Conservation (phyloP, 2,888 invertebrate genomes). For the Pemphredon lugubris region DNA sequence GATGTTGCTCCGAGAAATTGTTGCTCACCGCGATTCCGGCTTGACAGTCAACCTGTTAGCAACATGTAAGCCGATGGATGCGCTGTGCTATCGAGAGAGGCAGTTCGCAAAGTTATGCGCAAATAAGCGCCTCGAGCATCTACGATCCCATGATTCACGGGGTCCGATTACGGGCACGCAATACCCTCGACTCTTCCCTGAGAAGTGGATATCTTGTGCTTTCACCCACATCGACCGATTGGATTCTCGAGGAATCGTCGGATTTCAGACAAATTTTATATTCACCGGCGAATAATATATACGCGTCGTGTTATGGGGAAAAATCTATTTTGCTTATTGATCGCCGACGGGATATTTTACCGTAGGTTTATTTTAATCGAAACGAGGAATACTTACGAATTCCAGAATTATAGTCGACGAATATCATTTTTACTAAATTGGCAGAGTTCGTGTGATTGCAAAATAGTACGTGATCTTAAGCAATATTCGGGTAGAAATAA, state of each 20-base stretch:
- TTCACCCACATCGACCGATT: slow-evolving; percentile 54
- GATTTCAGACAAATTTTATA: slow-evolving; percentile 45
- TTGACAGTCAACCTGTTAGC: slow-evolving; percentile 41
- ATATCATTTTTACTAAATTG: no score
- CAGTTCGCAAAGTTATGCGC: slow-evolving; percentile 64
- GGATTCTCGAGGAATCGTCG: slow-evolving; percentile 44
- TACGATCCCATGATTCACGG: slow-evolving; percentile 62
- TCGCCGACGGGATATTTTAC: no score
- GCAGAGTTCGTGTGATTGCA: no score
- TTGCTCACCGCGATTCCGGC: slow-evolving; percentile 18
- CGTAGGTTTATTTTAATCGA: no score
- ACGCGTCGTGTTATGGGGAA: background rate
- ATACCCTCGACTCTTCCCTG: slow-evolving; percentile 55
- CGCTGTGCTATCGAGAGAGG: slow-evolving; percentile 33
- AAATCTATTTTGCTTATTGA: no score
- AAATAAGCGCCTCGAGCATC: slow-evolving; percentile 65
- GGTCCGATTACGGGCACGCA: slow-evolving; percentile 75
- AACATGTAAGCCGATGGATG: slow-evolving; percentile 20
- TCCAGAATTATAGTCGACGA: no score
- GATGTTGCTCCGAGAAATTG: no score
- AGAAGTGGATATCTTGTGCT: slow-evolving; percentile 48
- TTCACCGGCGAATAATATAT: background rate
- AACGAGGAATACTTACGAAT: no score
- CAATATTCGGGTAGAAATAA: no score
- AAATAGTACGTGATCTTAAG: no score